Evolutionary conservation across 2,797 vertebrate genomes (phyloP), one percentile per base, ranked within the genome.

Genomic region (Rhinogobio ventralis): DNA sequence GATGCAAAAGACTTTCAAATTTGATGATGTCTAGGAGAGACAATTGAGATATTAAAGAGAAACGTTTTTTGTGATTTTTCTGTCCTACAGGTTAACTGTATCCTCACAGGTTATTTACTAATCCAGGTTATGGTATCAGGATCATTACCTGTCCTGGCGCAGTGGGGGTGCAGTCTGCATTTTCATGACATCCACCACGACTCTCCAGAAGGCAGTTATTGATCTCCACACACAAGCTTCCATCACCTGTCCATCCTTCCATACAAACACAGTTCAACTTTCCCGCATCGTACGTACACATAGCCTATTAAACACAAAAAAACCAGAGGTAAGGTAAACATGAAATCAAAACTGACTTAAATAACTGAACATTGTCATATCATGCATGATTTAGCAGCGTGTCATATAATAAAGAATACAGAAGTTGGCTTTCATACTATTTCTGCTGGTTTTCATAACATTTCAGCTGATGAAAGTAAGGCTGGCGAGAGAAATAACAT

Each of bases 181-280:
- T 91, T 8, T 84, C 25, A 68, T 97, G 95, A 84, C 98, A 99
- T 87, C 94, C 95, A 4, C 97, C 97, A 76, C 95, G 94, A 72
- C 71, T 93, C 39, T 93, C 93, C 91, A 95, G 88, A 88, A 93
- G 86, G 88, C 98, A 99, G 93, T 96, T 96, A 86, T 99, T 95
- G n/a, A 98, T 94, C 87, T 96, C 94, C 82, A 96, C 86, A 15
- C 98, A 99, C 73, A 91, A 87, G 19, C 87, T 92, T 8, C 98
- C 98, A 0, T 99, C 97, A 8, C 98, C 98, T 0, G 91, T 96
- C 98, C 98, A 99, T 72, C 98, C 98, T 25, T 93, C 90, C 13
- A 91, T 90, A 87, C 98, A 99, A 20, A 93, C 89, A 87, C 98
- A 99, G 0, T 88, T 95, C 51, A 93, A 91, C 0, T 92, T 93